A percentile compares a stretch with the other conserved stretches of the same genome.
phyloP scores from a whole-genome alignment of 2,888 invertebrate genomes.

The Lasius fuliginosus region DNA sequence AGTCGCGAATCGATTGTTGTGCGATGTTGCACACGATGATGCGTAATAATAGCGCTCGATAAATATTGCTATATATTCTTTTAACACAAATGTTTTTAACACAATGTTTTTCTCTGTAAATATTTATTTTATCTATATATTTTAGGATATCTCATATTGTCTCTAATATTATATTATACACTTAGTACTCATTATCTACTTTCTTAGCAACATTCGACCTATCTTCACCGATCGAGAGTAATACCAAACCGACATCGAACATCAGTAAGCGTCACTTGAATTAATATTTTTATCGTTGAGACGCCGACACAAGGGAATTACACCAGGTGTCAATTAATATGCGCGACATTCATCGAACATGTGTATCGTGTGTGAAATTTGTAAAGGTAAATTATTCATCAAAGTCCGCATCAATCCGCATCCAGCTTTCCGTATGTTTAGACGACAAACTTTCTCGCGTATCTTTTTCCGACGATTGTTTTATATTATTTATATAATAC shows the following conservation, averaged over 20 bases:
- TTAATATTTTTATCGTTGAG: slow-evolving; percentile 6
- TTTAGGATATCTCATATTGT: not conserved
- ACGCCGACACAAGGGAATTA: slow-evolving; percentile 25
- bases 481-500: too few species aligned
- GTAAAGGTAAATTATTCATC: not conserved
- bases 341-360: not conserved
- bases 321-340: slow-evolving; percentile 26
- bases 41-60: slow-evolving; percentile 6
- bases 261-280: slow-evolving; percentile 13
- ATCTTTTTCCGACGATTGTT: too few species aligned
- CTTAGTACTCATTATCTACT: not conserved
- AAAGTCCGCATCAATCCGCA: not conserved
- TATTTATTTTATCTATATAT: not conserved
- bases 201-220: slow-evolving; percentile 31
- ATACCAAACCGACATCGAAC: not conserved
- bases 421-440: too few species aligned
- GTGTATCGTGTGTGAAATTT: not conserved
- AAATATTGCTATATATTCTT: not conserved
- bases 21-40: not conserved
- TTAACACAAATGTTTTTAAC: not conserved
- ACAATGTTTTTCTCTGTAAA: not conserved
- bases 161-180: not conserved
- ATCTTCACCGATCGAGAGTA: slow-evolving; percentile 20
- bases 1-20: not conserved
- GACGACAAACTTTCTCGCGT: too few species aligned